Percentiles rank a stretch among this genome's conserved stretches.
phyloP scores from a whole-genome alignment of 2,113 vertebrate genomes.

The Pyrgilauda ruficollis region DNA sequence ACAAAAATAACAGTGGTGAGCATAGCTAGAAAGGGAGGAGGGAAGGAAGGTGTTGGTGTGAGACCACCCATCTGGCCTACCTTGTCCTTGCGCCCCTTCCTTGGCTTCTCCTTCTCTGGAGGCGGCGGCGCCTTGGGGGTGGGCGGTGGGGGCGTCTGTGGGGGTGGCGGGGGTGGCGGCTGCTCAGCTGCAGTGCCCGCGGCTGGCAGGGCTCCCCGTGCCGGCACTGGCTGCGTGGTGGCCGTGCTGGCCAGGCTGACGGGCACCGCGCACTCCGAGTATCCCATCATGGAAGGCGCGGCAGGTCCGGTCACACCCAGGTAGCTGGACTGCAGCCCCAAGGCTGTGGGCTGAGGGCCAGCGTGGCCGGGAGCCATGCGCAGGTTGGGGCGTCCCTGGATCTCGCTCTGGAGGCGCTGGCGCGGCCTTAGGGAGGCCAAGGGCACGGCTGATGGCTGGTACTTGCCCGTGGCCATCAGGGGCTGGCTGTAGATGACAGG shows the following conservation, averaged over 20 bases:
- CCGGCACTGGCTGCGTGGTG: constrained; percentile 70
- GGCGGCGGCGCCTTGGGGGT: constrained; percentile 66
- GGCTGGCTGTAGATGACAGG: constrained; percentile 90
- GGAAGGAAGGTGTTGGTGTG: accelerated
- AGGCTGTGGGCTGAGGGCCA: constrained; percentile 17
- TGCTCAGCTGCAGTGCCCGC: constrained; percentile 27
- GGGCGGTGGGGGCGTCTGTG: constrained; percentile 40
- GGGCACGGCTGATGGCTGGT: neutral
- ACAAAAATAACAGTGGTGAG: neutral
- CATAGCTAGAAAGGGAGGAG: accelerated
- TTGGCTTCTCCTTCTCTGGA: constrained; percentile 78
- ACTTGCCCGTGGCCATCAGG: constrained; percentile 75
- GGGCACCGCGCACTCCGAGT: constrained; percentile 70
- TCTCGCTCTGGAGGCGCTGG: constrained; percentile 56
- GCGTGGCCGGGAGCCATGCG: neutral
- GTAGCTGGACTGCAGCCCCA: constrained; percentile 72
- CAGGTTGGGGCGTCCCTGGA: constrained; percentile 35
- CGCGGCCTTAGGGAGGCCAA: neutral
- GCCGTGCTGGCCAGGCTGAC: constrained; percentile 53
- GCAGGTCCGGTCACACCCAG: constrained; percentile 76
- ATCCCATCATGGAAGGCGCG: constrained; percentile 70
- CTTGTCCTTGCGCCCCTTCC: constrained; percentile 91
- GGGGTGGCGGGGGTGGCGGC: constrained; percentile 42
- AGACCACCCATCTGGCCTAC: constrained; percentile 26
- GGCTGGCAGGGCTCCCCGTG: constrained; percentile 63